A percentile compares a stretch with the other conserved stretches of the same genome.
phyloP scores from a whole-genome alignment of 2,888 invertebrate genomes.

The Mythimna albipuncta region DNA sequence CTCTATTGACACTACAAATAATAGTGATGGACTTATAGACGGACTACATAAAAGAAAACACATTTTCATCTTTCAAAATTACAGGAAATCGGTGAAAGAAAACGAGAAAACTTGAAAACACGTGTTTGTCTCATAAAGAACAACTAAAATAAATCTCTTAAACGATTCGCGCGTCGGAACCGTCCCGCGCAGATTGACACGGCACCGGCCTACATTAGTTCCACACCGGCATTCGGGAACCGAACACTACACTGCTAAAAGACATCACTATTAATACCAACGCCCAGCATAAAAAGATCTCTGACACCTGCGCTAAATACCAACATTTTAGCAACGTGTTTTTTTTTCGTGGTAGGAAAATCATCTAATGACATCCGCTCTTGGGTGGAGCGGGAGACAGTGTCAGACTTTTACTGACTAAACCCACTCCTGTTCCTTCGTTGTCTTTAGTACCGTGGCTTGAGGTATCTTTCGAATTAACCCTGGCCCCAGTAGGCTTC shows the following conservation, averaged over 20 bases:
- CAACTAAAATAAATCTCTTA: constrained; percentile 67
- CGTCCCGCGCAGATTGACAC: constrained; percentile 79
- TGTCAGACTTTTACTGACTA: too few species aligned
- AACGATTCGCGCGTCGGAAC: constrained; percentile 64
- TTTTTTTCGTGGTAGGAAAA: too few species aligned
- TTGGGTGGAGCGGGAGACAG: too few species aligned
- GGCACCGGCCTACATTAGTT: constrained; percentile 82
- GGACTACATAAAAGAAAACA: neutral
- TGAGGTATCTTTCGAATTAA: too few species aligned
- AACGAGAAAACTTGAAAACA: constrained; percentile 51
- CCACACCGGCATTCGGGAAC: constrained; percentile 86
- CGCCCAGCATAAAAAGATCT: constrained; percentile 72
- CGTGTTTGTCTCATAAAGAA: constrained; percentile 55
- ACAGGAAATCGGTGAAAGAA: constrained; percentile 32
- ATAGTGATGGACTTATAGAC: neutral
- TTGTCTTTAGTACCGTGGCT: too few species aligned
- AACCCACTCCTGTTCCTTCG: too few species aligned
- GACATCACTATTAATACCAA: constrained; percentile 86
- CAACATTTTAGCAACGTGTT: constrained; percentile 57
- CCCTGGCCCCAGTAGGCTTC: too few species aligned
- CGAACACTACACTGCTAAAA: constrained; percentile 81
- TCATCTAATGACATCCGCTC: too few species aligned
- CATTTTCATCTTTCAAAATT: constrained; percentile 1
- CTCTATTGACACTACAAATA: neutral
- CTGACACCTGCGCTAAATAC: constrained; percentile 73